Conservation (phyloP, 2,888 invertebrate genomes). For the Lasioglossum marginatum region DNA sequence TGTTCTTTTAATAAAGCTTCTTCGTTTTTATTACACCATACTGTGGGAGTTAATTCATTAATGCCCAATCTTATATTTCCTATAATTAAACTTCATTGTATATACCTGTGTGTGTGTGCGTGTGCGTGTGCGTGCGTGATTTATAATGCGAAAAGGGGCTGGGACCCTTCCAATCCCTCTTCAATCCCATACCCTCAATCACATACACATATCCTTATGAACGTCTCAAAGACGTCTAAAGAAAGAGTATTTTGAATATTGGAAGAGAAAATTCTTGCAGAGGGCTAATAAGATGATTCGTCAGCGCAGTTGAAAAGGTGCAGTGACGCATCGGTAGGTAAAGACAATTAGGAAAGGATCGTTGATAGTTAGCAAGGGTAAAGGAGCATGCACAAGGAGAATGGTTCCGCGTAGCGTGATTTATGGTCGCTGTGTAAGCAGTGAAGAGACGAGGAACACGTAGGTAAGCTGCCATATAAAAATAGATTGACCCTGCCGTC, state of each 20-base stretch:
- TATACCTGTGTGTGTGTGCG: no score
- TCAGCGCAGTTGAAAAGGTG: neutral
- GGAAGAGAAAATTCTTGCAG: neutral
- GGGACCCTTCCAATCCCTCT: no score
- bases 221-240: no score
- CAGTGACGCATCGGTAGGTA: neutral
- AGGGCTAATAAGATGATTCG: neutral
- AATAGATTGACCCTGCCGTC: constrained; percentile 66
- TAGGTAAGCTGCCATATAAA: constrained; percentile 53
- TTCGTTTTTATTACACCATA: no score
- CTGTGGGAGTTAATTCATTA: no score
- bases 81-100: no score
- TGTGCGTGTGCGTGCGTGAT: no score
- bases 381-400: constrained; percentile 23
- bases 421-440: constrained; percentile 23
- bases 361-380: neutral
- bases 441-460: constrained; percentile 39
- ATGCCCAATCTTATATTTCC: no score
- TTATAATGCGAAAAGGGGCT: no score
- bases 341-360: neutral
- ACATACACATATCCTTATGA: no score
- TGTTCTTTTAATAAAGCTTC: no score
- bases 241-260: neutral
- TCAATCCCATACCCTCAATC: no score
- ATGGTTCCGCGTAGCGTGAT: constrained; percentile 34